Conservation (phyloP, 2,888 invertebrate genomes). For the Torymus texanus region DNA sequence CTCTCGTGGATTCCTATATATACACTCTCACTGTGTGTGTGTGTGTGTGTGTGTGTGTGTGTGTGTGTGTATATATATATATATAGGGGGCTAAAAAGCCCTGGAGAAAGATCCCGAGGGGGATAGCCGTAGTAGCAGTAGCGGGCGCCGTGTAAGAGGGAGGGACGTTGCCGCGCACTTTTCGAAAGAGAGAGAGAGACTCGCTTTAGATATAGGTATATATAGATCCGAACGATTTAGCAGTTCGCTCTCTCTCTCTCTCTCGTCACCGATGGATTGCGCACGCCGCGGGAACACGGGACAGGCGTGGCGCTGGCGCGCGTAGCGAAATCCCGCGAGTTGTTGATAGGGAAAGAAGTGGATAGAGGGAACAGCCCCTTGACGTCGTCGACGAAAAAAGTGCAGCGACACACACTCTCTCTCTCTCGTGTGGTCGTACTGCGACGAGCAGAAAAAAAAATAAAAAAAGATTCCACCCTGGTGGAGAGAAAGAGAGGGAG, state of each 20-base stretch:
- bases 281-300: slow-evolving; percentile 62
- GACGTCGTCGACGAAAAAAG: slow-evolving; percentile 33
- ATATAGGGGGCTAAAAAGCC: slow-evolving; percentile 26
- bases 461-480: not conserved
- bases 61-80: no score
- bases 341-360: slow-evolving; percentile 59
- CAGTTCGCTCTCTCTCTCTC: not conserved
- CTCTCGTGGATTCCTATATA: no score
- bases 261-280: no score
- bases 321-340: slow-evolving; percentile 64
- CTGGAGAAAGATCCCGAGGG: slow-evolving; percentile 39
- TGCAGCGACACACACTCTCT: slow-evolving; percentile 1
- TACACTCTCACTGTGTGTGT: no score
- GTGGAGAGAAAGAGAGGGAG: slow-evolving; percentile 8
- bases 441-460: no score
- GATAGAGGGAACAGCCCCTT: slow-evolving; percentile 21
- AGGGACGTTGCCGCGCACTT: slow-evolving; percentile 26
- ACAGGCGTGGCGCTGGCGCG: slow-evolving; percentile 68
- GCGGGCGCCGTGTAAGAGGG: slow-evolving; percentile 17
- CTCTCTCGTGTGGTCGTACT: no score
- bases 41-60: no score
- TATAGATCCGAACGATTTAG: slow-evolving; percentile 27
- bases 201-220: not conserved
- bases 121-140: slow-evolving; percentile 14
- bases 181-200: slow-evolving; percentile 13